Base-by-base conservation (phyloP, 2,888 invertebrate species). In the Mesochorus sp. region DNA sequence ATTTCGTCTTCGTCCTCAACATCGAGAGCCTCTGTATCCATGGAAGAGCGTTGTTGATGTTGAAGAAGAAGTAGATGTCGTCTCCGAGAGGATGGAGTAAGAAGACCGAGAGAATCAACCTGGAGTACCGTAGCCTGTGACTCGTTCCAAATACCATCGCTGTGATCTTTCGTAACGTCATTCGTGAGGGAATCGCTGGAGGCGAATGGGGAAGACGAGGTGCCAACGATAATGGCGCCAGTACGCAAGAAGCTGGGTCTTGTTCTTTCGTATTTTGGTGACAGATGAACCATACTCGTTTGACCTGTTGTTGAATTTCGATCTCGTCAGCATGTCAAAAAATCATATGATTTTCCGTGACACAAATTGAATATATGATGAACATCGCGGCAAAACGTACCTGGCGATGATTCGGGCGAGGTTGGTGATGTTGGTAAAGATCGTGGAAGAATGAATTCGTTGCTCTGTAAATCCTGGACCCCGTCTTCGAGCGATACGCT, bases 121-220 rank as follows among this genome's bases (percentile, higher is more conserved):
- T 95, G 96, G 34, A 96, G 92, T 12, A 97, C 96, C 0, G 96
- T 97, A 5, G 95, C 95, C 92, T 97, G 97, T 8, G 97, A 97
- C 92, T 97, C 97, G 91, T 97, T 97, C 96, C 97, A 97, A 86
- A 96, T 94, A 59, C 96, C 95, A 88, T 97, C 97, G 53, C 96
- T 96, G 90, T 96, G 96, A 89, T 97, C 97, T 86, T 95, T 92
- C 10, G 94, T 95, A 59, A 93, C 92, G 88, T 96, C 96, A 83
- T 96, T 96, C n/a, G 95, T 94, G 80, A 97, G 91, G 8, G 96
- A 97, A 91, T 97, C 96, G 85, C 95, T 96, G 31, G 96, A 97
- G 55, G 95, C 96, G 90, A 96, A 96, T 4, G 95, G 95, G 3
- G 95, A 95, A 21, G 92, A 89, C 83, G 93, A 93, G 82, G 85